Evolutionary conservation across 53 echinoderm and acorn worm species (phyloP).

Genomic region (Paracentrotus lividus): DNA sequence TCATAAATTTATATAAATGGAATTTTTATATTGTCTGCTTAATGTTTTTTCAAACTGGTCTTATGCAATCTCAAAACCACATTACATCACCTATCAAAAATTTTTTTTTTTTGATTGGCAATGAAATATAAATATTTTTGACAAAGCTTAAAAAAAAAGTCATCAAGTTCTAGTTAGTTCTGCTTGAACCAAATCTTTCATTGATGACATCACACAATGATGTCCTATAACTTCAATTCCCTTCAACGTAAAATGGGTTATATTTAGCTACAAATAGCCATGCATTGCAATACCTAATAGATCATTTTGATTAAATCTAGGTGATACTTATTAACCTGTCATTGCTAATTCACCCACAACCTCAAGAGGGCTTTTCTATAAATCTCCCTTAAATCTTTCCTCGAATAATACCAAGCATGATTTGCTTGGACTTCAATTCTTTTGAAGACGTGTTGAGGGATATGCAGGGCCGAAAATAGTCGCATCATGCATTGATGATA

Average conservation of each 20-base stretch:
- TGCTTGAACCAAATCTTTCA: constrained; percentile 6
- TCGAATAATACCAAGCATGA: constrained; percentile 5
- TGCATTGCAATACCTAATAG: constrained; percentile 10
- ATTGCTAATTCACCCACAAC: neutral
- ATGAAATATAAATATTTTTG: neutral
- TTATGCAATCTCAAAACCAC: neutral
- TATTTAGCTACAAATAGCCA: neutral
- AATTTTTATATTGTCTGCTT: neutral
- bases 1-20: too few relatives aligned
- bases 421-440: constrained; percentile 17
- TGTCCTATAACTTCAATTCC: neutral
- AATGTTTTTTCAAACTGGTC: neutral
- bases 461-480: constrained; percentile 15
- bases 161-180: constrained; percentile 35
- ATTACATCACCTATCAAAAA: too few relatives aligned
- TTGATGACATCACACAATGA: neutral
- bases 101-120: neutral
- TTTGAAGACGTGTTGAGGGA: neutral
- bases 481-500: constrained; percentile 39
- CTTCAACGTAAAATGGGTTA: neutral
- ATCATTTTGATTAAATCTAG: constrained; percentile 42
- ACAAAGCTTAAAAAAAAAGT: neutral
- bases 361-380: neutral
- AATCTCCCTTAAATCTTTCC: constrained; percentile 14
- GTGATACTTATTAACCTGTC: constrained; percentile 40